Evolutionary conservation across 2,888 invertebrate genomes (phyloP).

Genomic region (Uropetala carovei): DNA sequence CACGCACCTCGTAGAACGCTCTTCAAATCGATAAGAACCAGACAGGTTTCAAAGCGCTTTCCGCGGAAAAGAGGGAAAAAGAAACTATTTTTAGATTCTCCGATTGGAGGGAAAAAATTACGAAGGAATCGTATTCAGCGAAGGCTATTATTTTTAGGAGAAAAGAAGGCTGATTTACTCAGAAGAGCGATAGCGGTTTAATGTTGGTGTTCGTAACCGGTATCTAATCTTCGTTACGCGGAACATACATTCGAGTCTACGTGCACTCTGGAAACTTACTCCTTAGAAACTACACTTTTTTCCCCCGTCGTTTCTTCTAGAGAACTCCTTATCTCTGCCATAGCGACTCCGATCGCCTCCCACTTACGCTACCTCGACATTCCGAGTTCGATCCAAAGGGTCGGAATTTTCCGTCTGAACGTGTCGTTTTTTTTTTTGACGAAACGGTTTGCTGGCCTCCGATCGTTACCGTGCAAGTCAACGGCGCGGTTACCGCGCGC

Average conservation of each 20-base stretch:
- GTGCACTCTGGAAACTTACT: too few species aligned
- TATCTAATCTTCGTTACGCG: slow-evolving; percentile 1
- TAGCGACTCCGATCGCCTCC: background rate
- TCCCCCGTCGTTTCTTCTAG: background rate
- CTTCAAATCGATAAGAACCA: slow-evolving; percentile 7
- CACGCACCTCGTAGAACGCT: background rate
- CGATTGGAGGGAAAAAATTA: background rate
- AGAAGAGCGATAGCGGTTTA: background rate
- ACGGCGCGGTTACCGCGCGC: slow-evolving; percentile 12
- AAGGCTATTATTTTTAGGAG: background rate
- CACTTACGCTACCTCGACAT: background rate
- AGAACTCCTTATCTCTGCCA: background rate
- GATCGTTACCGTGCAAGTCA: background rate
- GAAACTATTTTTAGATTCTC: background rate
- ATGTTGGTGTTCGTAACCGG: background rate
- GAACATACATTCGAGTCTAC: background rate
- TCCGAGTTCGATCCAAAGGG: too few species aligned
- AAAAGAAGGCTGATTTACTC: background rate
- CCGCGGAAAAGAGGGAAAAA: background rate
- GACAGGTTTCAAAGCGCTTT: background rate
- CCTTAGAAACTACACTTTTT: background rate
- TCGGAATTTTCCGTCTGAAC: too few species aligned
- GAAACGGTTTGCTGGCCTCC: too few species aligned
- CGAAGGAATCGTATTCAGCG: background rate
- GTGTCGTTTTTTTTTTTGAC: too few species aligned